Conservation (phyloP, 2,888 invertebrate genomes). For the Chesias legatella region DNA sequence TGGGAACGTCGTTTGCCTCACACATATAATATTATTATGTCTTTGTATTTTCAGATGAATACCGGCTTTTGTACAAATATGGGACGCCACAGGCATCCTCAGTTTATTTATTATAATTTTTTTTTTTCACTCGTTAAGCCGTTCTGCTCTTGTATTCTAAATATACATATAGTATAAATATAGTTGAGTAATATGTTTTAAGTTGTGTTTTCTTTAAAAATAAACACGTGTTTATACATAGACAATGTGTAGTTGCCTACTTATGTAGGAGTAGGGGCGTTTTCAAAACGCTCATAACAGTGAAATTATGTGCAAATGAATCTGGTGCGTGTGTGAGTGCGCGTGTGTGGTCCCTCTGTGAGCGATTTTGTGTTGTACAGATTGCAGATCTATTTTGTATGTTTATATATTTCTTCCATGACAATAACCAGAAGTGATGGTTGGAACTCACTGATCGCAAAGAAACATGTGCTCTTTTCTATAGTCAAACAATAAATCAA, state of each 20-base stretch:
- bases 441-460: too few species aligned
- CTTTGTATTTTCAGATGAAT: conserved; percentile 50
- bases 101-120: conserved; percentile 71
- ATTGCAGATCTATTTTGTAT: background rate
- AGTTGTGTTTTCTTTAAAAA: conserved; percentile 57
- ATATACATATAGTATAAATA: conserved; percentile 70
- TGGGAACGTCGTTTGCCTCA: too few species aligned
- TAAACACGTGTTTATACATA: conserved; percentile 33
- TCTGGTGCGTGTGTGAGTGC: conserved; percentile 1
- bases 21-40: too few species aligned
- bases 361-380: conserved; percentile 15
- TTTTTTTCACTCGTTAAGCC: conserved; percentile 67
- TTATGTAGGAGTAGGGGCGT: conserved; percentile 43
- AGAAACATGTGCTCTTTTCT: too few species aligned
- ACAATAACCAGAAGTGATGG: conserved; percentile 11
- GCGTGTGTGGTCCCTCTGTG: conserved; percentile 21
- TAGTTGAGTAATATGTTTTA: conserved; percentile 60
- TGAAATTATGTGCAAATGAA: conserved; percentile 22
- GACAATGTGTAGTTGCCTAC: conserved; percentile 48
- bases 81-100: conserved; percentile 54
- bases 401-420: conserved; percentile 20
- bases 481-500: too few species aligned
- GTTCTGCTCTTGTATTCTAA: conserved; percentile 67
- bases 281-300: conserved; percentile 35
- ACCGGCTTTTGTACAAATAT: conserved; percentile 72